Evolutionary conservation across 2,797 vertebrate species (phyloP).

Genomic region (Crenichthys baileyi): DNA sequence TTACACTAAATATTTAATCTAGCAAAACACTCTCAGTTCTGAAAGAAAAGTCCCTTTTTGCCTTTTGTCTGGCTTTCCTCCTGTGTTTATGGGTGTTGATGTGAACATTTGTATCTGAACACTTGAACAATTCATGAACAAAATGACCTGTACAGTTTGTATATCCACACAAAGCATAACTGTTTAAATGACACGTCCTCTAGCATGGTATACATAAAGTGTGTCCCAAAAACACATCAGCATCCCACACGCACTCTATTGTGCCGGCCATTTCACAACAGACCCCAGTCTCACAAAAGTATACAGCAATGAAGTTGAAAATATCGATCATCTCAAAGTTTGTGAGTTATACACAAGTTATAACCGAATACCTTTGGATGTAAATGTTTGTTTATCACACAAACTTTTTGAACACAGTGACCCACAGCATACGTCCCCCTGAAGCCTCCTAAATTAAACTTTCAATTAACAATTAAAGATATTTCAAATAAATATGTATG

Average conservation of each 20-base stretch:
- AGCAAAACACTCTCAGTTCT: conserved; percentile 15
- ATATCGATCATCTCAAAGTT: conserved; percentile 20
- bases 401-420: conserved; percentile 15
- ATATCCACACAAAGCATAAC: conserved; percentile 69
- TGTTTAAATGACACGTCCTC: conserved; percentile 79
- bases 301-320: conserved; percentile 23
- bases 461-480: not conserved
- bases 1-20: conserved; percentile 4
- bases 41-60: conserved; percentile 19
- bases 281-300: conserved; percentile 29
- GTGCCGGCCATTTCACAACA: conserved; percentile 33
- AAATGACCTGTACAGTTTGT: conserved; percentile 66
- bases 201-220: conserved; percentile 48
- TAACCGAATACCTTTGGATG: not conserved
- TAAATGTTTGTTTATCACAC: conserved; percentile 23
- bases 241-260: conserved; percentile 55
- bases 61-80: conserved; percentile 57
- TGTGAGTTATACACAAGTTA: not conserved
- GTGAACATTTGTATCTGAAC: conserved; percentile 62
- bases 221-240: conserved; percentile 58
- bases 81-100: conserved; percentile 81
- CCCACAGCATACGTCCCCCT: conserved; percentile 1
- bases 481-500: not conserved
- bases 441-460: conserved; percentile 2
- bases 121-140: conserved; percentile 66